Evolutionary conservation across 2,113 vertebrate genomes (phyloP), one percentile per base, ranked within the genome.

Genomic region (Peromyscus polionotus): DNA sequence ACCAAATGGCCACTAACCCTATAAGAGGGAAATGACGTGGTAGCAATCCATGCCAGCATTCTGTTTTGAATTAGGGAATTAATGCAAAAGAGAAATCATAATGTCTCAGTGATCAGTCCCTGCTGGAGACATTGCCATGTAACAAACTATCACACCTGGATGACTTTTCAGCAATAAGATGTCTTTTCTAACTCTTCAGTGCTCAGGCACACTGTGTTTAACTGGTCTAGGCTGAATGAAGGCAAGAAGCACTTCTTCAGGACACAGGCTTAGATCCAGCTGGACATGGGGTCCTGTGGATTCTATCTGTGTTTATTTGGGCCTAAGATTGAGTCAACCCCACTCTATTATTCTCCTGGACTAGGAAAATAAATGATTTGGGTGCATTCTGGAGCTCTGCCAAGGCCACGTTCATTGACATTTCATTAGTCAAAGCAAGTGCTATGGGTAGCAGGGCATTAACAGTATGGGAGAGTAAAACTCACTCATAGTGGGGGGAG

Each of bases 401-500:
- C 11, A 51, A 72, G 57, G 5, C 77, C 5, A 14, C 36, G 36
- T 45, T 57, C 57, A 7, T n/a, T 86, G 42, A 10, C 20, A 2
- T 86, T 61, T n/a, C 45, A 12, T 54, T 28, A 26, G 33, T 39
- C 87, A 81, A 33, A 84, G 67, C 54, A 65, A 83, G 42, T n/a
- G 42, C 42, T 9, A 0, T 1, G 19, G 8, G 31, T 10, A 42
- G 42, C 42, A 26, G 17, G 31, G 1, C 17, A 65, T 48, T 51
- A 24, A 7, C 3, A 0, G 31, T 13, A 33, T 28, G 51, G 48
- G 7, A 33, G 7, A 79, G 48, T 33, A 79, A 79, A 51, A 79
- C 14, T 17, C 28, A 19, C 26, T 33, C 14, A 0, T 51, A 3
- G 2, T 4, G 28, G 48, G 14, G 42, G 12, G 9, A 31, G 9